Conservation (phyloP, 2,113 vertebrate species). For the Aspiorhynchus laticeps region DNA sequence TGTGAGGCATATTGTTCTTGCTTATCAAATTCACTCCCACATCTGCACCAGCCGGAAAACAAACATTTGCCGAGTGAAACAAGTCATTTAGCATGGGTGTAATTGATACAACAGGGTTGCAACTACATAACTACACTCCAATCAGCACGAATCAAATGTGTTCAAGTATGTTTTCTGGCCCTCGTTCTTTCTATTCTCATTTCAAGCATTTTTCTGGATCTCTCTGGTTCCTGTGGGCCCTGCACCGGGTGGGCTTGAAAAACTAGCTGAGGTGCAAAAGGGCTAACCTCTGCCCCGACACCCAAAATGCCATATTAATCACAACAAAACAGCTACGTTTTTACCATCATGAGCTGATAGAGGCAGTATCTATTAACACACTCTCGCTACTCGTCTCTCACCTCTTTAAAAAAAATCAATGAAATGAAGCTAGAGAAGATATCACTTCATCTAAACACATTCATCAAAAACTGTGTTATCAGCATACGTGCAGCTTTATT, state of each 20-base stretch:
- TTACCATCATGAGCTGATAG: conserved; percentile 27
- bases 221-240: conserved; percentile 12
- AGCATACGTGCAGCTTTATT: conserved; percentile 77
- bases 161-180: conserved; percentile 39
- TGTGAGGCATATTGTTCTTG: conserved; percentile 46
- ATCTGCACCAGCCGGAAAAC: conserved; percentile 41
- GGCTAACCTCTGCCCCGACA: conserved; percentile 39
- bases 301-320: conserved; percentile 44
- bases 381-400: conserved; percentile 12
- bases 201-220: background rate
- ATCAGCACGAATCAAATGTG: conserved; percentile 45
- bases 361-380: conserved; percentile 19
- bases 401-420: conserved; percentile 81
- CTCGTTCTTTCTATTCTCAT: background rate
- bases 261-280: conserved; percentile 37
- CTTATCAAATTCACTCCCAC: conserved; percentile 59
- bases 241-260: conserved; percentile 36
- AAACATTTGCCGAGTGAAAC: conserved; percentile 58
- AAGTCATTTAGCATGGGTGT: conserved; percentile 56
- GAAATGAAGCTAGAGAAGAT: conserved; percentile 81
- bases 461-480: conserved; percentile 81
- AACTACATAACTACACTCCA: conserved; percentile 52
- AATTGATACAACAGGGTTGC: conserved; percentile 57
- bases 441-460: conserved; percentile 84
- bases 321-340: conserved; percentile 17